Evolutionary conservation across 2,797 vertebrate genomes (phyloP).

Genomic region (Crenuchus spilurus): DNA sequence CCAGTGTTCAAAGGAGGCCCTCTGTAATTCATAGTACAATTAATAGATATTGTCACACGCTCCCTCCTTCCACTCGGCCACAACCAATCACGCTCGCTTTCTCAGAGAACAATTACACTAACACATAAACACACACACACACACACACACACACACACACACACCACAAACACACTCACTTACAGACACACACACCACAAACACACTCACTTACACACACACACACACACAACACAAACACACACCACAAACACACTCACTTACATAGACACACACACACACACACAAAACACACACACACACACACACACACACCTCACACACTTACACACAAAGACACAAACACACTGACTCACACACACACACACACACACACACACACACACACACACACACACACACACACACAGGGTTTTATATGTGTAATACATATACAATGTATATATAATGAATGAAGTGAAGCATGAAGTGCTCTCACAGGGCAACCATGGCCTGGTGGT

Average conservation of each 20-base stretch:
- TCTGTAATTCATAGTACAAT: constrained; percentile 49
- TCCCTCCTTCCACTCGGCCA: neutral
- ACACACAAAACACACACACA: constrained; percentile 19
- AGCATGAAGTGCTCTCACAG: too few species aligned
- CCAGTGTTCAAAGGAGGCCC: constrained; percentile 42
- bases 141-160: constrained; percentile 22
- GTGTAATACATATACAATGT: too few species aligned
- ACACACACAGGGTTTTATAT: neutral
- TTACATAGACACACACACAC: constrained; percentile 14
- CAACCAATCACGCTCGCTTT: neutral
- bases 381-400: constrained; percentile 10
- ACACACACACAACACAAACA: constrained; percentile 2
- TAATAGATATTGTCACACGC: constrained; percentile 43
- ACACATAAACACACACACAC: constrained; percentile 9
- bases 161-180: constrained; percentile 14
- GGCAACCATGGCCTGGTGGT: too few species aligned
- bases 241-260: neutral
- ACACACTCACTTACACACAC: constrained; percentile 25
- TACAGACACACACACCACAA: constrained; percentile 7
- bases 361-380: constrained; percentile 28
- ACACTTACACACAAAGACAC: constrained; percentile 18
- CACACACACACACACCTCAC: constrained; percentile 11
- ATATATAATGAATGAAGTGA: too few species aligned
- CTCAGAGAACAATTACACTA: constrained; percentile 24
- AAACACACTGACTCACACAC: constrained; percentile 4